Base-by-base conservation (phyloP, 2,888 invertebrate genomes). In the Drosophila diplacantha region DNA sequence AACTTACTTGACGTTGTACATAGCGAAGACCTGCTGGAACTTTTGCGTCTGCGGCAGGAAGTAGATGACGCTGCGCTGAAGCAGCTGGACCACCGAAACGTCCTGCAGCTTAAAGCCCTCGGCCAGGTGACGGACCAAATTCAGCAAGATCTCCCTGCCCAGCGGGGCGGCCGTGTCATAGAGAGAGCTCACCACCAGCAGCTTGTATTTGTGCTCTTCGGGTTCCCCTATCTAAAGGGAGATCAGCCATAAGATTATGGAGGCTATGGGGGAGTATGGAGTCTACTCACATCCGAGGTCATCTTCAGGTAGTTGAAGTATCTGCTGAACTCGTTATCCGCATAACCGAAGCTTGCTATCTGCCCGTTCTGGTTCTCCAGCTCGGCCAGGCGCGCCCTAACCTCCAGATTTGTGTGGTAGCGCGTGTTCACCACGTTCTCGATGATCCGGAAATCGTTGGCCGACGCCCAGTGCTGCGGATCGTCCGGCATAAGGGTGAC, bases 151-250 rank as follows among this genome's bases (percentile, higher is more conserved):
- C 88, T 98, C 97, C 54, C 96, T 92, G 0, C 96, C 96, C 16
- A 95, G 89, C 0, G 95, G 95, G 83, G 97, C 94, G 0, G 93
- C 92, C 0, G 92, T 93, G 55, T 87, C 87, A 85, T 93, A 95
- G 51, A 96, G 87, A 53, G 96, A 95, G 66, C 97, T 96, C 29
- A 96, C 89, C n/a, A 97, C 87, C 0, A 94, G 93, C 16, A 97
- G 91, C 83, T 95, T 94, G 82, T 95, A 93, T 88, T 96, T 96
- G 2, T 90, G 90, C 85, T 96, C 95, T 81, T 95, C 94, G 1
- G 94, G 93, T 2, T 92, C 90, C 0, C 94, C 94, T 66, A 93
- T 90, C 94, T 95, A 3, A 35, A 53, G 11, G 5, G 22, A 3
- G 31, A 31, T 5, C 2, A 24, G 2, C 6, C 3, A 14, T 12